These are phyloP conservation scores for Passer montanus DNA, from an alignment of 2,113 vertebrate species.

Conservation along the genomic window DNA sequence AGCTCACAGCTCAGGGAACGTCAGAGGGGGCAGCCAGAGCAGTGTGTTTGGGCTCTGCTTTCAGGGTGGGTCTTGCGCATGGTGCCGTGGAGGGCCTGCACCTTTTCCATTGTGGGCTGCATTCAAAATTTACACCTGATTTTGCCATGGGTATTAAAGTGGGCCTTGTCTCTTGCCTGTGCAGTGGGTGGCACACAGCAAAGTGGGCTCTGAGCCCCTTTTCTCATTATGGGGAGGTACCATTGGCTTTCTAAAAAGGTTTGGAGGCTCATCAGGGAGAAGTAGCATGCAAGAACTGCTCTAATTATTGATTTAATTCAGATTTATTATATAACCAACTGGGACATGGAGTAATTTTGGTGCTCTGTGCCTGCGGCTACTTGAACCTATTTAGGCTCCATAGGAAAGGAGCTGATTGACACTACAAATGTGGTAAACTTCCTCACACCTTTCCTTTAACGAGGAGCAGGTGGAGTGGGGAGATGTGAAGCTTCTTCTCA, in stretches of 20 bases:
- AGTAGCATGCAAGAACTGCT: not conserved
- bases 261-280: not conserved
- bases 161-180: not conserved
- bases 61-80: fast-evolving
- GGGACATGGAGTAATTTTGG: not conserved
- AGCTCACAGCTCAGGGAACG: not conserved
- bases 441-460: not conserved
- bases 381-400: not conserved
- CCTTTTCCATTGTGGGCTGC: not conserved
- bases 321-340: not conserved
- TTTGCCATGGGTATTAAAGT: not conserved
- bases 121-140: fast-evolving
- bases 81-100: not conserved
- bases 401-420: not conserved
- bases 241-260: not conserved
- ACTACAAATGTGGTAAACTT: not conserved
- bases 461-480: not conserved
- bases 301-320: not conserved
- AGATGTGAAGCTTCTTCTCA: not conserved
- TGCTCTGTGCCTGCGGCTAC: not conserved
- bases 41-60: not conserved
- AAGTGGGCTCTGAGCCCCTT: not conserved
- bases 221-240: not conserved
- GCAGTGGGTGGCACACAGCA: not conserved
- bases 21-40: too few relatives aligned